A percentile compares a stretch with the other conserved stretches of the same genome.
Conservation (phyloP, 1,140 invertebrate species). For the Cydia pomonella region DNA sequence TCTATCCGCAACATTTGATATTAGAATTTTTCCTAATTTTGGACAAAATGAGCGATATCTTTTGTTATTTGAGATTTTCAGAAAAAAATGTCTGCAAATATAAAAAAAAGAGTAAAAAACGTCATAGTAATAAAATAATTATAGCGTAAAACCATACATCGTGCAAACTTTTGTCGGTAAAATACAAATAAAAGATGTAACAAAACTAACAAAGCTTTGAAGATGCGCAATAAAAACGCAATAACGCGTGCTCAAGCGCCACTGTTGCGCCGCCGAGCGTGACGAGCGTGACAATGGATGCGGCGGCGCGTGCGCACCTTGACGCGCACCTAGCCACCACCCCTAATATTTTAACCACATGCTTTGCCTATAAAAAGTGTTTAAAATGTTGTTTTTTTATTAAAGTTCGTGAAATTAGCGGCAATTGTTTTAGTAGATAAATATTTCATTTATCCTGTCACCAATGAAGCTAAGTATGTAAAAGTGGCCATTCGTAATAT, state of each 20-base stretch:
- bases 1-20: too few relatives aligned
- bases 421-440: neutral
- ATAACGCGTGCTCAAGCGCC: constrained; percentile 66
- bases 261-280: constrained; percentile 54
- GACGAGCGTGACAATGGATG: constrained; percentile 63
- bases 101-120: constrained; percentile 36
- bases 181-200: constrained; percentile 69
- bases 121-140: constrained; percentile 63
- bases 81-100: neutral
- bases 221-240: constrained; percentile 77
- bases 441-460: neutral
- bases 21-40: too few relatives aligned
- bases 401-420: neutral
- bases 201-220: constrained; percentile 73
- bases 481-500: neutral
- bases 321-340: constrained; percentile 48
- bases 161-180: constrained; percentile 63
- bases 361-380: constrained; percentile 6
- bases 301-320: constrained; percentile 64
- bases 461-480: neutral
- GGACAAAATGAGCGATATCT: too few relatives aligned
- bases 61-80: neutral
- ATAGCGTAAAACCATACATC: constrained; percentile 76
- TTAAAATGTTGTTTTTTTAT: neutral
- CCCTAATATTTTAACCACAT: constrained; percentile 26